Evolutionary conservation across 2,888 invertebrate species (phyloP).

Genomic region (Stramonita haemastoma): DNA sequence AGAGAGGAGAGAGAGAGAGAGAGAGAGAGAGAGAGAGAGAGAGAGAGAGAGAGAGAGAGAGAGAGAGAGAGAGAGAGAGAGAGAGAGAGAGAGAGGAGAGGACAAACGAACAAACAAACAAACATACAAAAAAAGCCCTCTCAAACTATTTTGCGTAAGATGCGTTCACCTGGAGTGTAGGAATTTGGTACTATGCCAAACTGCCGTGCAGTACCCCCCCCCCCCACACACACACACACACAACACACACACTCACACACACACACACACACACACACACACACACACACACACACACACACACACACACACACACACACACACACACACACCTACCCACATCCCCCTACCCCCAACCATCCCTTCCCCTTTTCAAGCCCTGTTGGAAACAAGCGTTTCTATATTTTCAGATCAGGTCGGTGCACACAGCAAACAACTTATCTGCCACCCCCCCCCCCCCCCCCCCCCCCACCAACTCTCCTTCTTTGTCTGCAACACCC

Average conservation of each 20-base stretch:
- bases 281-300: background rate
- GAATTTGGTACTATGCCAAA: no score
- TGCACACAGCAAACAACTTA: no score
- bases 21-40: background rate
- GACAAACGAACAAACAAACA: background rate
- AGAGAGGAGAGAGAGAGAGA: background rate
- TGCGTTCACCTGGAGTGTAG: no score
- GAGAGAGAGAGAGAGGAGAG: background rate
- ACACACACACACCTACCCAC: background rate
- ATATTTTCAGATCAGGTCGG: no score
- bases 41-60: background rate
- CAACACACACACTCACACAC: background rate
- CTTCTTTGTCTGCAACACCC: no score
- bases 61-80: background rate
- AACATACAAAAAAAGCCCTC: background rate
- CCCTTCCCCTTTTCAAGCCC: no score
- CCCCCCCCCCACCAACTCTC: no score
- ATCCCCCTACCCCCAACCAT: no score
- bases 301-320: background rate
- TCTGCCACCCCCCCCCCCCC: no score
- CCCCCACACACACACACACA: background rate
- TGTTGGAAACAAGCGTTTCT: no score
- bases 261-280: background rate
- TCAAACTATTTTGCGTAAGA: background rate
- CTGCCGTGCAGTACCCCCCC: background rate